Evolutionary conservation across 2,888 invertebrate genomes (phyloP), one percentile per base, ranked within the genome.

Genomic region (Euzetes globulus): DNA sequence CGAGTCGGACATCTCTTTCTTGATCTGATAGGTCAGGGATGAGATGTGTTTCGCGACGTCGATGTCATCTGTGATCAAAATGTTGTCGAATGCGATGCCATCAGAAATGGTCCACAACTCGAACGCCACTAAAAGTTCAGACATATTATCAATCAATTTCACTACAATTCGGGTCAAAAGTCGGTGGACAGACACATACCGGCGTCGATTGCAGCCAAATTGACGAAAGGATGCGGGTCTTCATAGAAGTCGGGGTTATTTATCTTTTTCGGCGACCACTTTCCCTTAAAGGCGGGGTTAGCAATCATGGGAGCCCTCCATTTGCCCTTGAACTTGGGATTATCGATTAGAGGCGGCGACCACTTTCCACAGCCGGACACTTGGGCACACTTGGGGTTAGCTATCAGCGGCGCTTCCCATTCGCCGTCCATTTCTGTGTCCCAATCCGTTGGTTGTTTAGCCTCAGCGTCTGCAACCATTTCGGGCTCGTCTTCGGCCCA

Each of bases 91-190:
- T 75, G 94, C 85, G 79, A 99, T 91, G 80, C 89, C 87, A 77
- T 92, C 90, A 0, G 94, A 93, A 94, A 99, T 98, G 6, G 98
- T 95, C 99, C 99, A 99, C 77, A 99, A 85, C 83, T 99, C 99
- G 82, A 99, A 89, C 22, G 98, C 99, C 74, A 99, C 86, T 74
- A 71, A 60, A 55, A 37, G 1, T 37, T 1, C 27, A 29, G 15
- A 19, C 11, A 47, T n/a, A 52, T 25, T 27, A 63, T 50, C 15
- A n/a, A 5, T 50, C 4, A n/a, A n/a, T n/a, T 5, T n/a, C 50
- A n/a, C n/a, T 13, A n/a, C 3, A n/a, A 50, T 7, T n/a, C 6
- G 17, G 6, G 9, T 13, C 41, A 41, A 41, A 41, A n/a, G n/a
- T 41, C 11, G 11, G 13, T 41, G 41, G 11, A 4, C 33, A 13